phyloP scores from a whole-genome alignment of 2,797 vertebrate species.

The Ciconia nigra region DNA sequence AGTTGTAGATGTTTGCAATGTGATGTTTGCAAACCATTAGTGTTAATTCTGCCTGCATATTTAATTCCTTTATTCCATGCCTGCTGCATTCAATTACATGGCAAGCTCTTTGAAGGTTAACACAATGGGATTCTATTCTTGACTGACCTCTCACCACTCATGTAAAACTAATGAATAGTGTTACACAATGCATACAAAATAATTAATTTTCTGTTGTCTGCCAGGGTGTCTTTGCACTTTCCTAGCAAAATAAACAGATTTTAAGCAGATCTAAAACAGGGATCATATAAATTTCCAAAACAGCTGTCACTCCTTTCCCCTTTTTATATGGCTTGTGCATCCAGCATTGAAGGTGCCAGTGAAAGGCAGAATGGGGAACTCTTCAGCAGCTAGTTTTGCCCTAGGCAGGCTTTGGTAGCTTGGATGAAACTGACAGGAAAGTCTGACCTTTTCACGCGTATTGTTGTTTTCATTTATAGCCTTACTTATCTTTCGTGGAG shows the following conservation, averaged over 20 bases:
- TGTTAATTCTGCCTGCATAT: not conserved
- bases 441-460: not conserved
- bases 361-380: not conserved
- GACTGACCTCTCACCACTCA: constrained; percentile 10
- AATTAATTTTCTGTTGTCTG: constrained; percentile 17
- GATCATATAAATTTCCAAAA: not conserved
- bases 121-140: constrained; percentile 38
- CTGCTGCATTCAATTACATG: constrained; percentile 1
- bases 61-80: constrained; percentile 17
- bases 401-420: not conserved
- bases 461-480: not conserved
- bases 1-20: not conserved
- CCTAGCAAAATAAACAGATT: not conserved
- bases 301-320: not conserved
- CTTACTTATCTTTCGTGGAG: not conserved
- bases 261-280: not conserved
- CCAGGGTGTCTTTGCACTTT: not conserved
- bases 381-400: not conserved
- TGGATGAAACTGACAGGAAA: not conserved
- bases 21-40: constrained; percentile 7
- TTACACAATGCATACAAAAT: not conserved
- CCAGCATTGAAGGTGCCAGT: not conserved
- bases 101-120: not conserved
- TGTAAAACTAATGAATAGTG: constrained; percentile 20
- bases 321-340: not conserved